A percentile compares a stretch with the other conserved stretches of the same genome.
Evolutionary conservation across 2,113 vertebrate genomes (phyloP).

Genomic region (Hymenochirus boettgeri): DNA sequence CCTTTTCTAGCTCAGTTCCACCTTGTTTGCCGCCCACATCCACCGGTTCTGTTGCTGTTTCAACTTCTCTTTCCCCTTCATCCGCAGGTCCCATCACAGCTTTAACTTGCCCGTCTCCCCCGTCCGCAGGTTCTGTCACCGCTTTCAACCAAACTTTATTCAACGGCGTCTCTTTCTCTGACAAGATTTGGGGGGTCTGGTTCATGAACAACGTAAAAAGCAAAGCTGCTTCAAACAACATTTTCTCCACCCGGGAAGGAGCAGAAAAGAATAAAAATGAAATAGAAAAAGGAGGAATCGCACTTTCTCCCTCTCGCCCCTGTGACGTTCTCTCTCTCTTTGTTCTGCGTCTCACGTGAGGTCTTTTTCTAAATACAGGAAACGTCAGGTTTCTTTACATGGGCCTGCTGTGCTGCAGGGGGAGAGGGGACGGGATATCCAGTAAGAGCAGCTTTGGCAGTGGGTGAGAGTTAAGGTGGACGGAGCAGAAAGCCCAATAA

Average conservation of each 20-base stretch:
- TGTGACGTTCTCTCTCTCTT: conserved; percentile 2
- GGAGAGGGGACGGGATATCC: not conserved
- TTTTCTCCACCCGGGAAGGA: not conserved
- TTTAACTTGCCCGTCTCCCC: no score
- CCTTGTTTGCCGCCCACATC: no score
- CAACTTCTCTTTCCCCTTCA: no score
- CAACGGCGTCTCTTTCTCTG: not conserved
- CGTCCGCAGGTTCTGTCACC: no score
- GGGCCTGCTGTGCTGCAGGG: conserved; percentile 16
- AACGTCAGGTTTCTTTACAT: conserved; percentile 29
- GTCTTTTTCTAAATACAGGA: conserved; percentile 33
- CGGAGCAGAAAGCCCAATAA: not conserved
- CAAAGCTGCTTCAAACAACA: conserved; percentile 16
- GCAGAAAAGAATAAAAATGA: not conserved
- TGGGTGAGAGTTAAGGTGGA: not conserved
- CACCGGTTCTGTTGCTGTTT: not conserved
- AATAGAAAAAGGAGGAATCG: not conserved
- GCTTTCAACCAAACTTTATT: no score
- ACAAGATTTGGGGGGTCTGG: not conserved
- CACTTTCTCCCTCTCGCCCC: not conserved
- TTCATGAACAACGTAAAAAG: conserved; percentile 10
- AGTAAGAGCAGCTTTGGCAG: conserved; percentile 15
- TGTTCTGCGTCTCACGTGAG: conserved; percentile 26
- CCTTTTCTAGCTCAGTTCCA: no score
- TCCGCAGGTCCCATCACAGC: no score